phyloP scores from a whole-genome alignment of 2,888 invertebrate genomes.

The Polydrusus cervinus region DNA sequence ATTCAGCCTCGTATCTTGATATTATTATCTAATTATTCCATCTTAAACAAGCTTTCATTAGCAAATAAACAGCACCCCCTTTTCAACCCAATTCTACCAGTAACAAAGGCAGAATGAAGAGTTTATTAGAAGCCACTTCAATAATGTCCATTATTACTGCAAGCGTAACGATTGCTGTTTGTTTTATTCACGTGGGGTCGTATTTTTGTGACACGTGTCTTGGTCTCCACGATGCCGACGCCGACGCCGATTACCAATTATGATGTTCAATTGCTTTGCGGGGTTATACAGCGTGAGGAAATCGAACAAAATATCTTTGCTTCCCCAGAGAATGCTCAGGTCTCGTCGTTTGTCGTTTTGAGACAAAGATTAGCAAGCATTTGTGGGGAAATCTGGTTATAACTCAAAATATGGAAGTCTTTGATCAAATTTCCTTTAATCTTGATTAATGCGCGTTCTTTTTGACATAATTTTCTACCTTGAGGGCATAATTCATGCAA shows the following conservation, averaged over 20 bases:
- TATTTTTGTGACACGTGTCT: constrained; percentile 68
- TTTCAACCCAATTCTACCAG: not conserved
- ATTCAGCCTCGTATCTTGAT: too few relatives aligned
- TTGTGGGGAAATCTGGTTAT: constrained; percentile 56
- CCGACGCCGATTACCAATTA: constrained; percentile 68
- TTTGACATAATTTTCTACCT: too few relatives aligned
- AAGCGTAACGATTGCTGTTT: constrained; percentile 46
- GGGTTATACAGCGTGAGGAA: constrained; percentile 59
- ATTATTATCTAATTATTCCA: too few relatives aligned
- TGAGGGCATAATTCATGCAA: too few relatives aligned
- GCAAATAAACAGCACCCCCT: not conserved
- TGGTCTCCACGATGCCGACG: constrained; percentile 64
- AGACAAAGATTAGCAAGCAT: constrained; percentile 56
- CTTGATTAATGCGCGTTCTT: constrained; percentile 5
- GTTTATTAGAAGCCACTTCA: constrained; percentile 48
- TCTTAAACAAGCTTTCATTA: not conserved
- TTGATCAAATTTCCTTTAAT: constrained; percentile 56
- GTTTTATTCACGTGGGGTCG: constrained; percentile 64
- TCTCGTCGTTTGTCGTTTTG: constrained; percentile 35
- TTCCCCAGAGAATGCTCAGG: constrained; percentile 48
- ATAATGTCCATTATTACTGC: constrained; percentile 43
- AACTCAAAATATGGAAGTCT: constrained; percentile 53
- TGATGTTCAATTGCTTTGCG: constrained; percentile 67
- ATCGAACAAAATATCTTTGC: constrained; percentile 61
- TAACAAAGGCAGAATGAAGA: constrained; percentile 23